A percentile compares a stretch with the other conserved stretches of the same genome.
Evolutionary conservation across 2,888 invertebrate species (phyloP).

Genomic region (Acanthoscelides obtectus): DNA sequence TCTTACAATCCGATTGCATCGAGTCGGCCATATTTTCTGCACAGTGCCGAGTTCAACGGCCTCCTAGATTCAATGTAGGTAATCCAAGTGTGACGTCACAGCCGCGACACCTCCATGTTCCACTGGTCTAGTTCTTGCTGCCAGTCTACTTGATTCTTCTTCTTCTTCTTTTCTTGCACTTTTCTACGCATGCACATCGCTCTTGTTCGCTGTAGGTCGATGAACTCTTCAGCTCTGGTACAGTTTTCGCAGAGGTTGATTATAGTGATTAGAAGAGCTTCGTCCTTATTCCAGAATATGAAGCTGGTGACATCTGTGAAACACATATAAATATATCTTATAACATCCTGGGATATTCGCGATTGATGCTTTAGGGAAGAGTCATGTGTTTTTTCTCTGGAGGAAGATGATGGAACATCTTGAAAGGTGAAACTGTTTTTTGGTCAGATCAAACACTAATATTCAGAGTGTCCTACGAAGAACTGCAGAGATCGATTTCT

Average conservation of each 20-base stretch:
- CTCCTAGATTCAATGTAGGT: slow-evolving; percentile 29
- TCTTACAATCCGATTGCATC: neutral
- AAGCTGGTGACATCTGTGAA: too few relatives aligned
- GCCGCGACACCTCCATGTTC: slow-evolving; percentile 46
- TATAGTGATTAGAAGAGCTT: too few relatives aligned
- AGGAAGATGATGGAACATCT: too few relatives aligned
- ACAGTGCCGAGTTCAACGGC: neutral
- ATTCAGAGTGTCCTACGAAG: too few relatives aligned
- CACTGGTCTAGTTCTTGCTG: slow-evolving; percentile 44
- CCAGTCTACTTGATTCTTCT: slow-evolving; percentile 32
- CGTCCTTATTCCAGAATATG: too few relatives aligned
- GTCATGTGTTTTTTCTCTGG: too few relatives aligned
- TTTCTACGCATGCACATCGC: slow-evolving; percentile 25
- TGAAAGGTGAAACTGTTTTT: too few relatives aligned
- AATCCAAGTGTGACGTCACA: slow-evolving; percentile 46
- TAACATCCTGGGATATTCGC: too few relatives aligned
- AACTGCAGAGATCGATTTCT: too few relatives aligned
- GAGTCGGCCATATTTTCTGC: neutral
- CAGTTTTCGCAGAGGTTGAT: neutral
- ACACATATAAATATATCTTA: too few relatives aligned
- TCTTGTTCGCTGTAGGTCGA: slow-evolving; percentile 22
- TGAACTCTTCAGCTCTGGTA: slow-evolving; percentile 18
- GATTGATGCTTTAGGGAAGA: too few relatives aligned
- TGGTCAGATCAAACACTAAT: too few relatives aligned
- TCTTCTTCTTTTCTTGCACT: slow-evolving; percentile 22